These are phyloP conservation scores for Zoanthus gigantus DNA, from an alignment of 92 coral and sea anemone species.

Conservation along the genomic window DNA sequence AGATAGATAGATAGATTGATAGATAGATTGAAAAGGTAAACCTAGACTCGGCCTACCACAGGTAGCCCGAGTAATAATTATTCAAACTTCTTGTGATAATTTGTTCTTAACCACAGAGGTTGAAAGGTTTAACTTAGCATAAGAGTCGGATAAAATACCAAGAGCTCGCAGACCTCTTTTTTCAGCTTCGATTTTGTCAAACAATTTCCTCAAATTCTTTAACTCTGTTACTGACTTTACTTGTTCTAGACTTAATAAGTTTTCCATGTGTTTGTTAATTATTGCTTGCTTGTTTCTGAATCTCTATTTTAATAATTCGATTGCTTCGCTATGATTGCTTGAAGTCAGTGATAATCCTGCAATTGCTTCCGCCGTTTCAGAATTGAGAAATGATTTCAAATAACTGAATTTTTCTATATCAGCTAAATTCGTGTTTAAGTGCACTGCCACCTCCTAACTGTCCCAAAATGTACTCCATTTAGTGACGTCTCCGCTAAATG, in stretches of 20 bases:
- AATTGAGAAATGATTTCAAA: too few relatives aligned
- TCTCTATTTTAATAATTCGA: conserved; percentile 50
- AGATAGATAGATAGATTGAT: too few relatives aligned
- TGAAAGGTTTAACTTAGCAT: neutral
- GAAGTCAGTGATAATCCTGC: too few relatives aligned
- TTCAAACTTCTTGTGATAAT: neutral
- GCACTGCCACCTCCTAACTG: too few relatives aligned
- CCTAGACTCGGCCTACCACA: too few relatives aligned
- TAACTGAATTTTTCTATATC: too few relatives aligned
- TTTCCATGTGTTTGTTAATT: conserved; percentile 67
- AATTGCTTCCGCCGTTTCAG: too few relatives aligned
- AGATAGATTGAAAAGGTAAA: too few relatives aligned
- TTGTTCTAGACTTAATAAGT: conserved; percentile 42
- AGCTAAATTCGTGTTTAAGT: too few relatives aligned
- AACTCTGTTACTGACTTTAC: neutral
- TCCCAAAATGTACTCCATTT: too few relatives aligned
- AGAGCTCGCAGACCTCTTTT: neutral
- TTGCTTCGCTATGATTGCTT: too few relatives aligned
- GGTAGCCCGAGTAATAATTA: neutral
- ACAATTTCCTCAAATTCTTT: neutral
- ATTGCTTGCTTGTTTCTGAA: conserved; percentile 66
- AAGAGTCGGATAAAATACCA: neutral
- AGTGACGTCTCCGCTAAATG: too few relatives aligned
- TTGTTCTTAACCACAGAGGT: neutral
- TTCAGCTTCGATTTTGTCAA: neutral